Base-by-base conservation (phyloP, 2,888 invertebrate species). In the Scaptodrosophila latifasciaeformis region DNA sequence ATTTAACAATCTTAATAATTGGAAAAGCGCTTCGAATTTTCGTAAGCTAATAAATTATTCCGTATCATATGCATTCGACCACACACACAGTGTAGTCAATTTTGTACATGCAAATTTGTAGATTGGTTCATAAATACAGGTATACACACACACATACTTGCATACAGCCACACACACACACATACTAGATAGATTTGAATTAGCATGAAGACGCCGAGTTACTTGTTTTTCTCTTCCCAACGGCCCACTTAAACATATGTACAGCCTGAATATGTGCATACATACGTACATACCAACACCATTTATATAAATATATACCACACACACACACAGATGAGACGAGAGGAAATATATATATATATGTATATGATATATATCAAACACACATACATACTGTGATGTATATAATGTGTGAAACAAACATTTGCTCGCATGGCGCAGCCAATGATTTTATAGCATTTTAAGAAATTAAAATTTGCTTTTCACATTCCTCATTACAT, bases 391-490 rank as follows among this genome's bases (percentile, higher is more conserved):
- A 9, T 27, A 9, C n/a, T 27, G 27, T 27, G 27, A 9, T 5
- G 27, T 27, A 27, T 27, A 27, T 27, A 27, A 27, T 6, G 27
- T 31, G 30, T 29, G 21, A 48, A 48, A 29, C 39, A 34, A 40
- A 40, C 15, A 29, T 49, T 30, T 15, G 29, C 30, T 30, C 40
- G n/a, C 15, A 34, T 29, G 53, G 24, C 34, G 31, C 46, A 55
- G 35, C 46, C 54, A 55, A 42, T 46, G 54, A 55, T 30, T 50
- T 50, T 40, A 31, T 42, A 44, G 53, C 47, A 24, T 42, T 53
- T 40, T 37, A 18, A 43, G 43, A 43, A 53, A 48, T 53, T 48
- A 53, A 53, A 53, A 53, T 31, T 24, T 19, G 37, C 27, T 53
- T 48, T 53, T 47, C 46, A 35, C 17, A 27, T 31, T 43, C 47